Base-by-base conservation (phyloP, 2,797 vertebrate species). In the Selene dorsalis region DNA sequence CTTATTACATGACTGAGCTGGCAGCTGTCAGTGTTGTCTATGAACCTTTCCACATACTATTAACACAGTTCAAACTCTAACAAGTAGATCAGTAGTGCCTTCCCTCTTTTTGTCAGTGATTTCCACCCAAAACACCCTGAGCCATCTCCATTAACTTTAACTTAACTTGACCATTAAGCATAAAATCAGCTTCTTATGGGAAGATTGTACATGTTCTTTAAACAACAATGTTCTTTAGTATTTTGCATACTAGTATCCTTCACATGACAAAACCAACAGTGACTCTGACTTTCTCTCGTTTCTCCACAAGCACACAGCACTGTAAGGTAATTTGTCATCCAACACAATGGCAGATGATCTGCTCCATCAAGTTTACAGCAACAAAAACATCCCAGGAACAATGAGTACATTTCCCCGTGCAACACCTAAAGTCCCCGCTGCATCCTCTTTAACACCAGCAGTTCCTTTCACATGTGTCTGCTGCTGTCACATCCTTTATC, bases 21-120 rank as follows among this genome's bases (percentile, higher is more conserved):
- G 69, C 79, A 84, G 62, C 77, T 87, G 88, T 86, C 87, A 82
- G 22, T 41, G 68, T 55, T 30, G 41, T 57, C 48, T 77, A 68
- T 84, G 66, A 79, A 74, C 70, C 30, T 80, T 63, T 63, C 26
- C 59, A 53, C 41, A 39, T 50, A 30, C 14, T 32, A 53, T 53
- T 35, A 38, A 43, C 10, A 59, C 47, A 52, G 47, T 38, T 50
- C 61, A 32, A 7, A 5, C 13, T 52, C 4, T 52, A 22, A 45
- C 50, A 2, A n/a, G 12, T 50, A 62, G 43, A 47, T 35, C 32
- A 35, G 32, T 35, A 35, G 32, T 35, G 32, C 8, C 32, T 8
- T 35, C 32, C 7, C 9, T 35, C 32, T 35, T 35, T 32, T 35
- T 35, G 32, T 35, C 32, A 35, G 7, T 35, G 32, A 35, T 35